Percentiles rank a stretch among this genome's conserved stretches.
phyloP scores from a whole-genome alignment of 2,113 vertebrate genomes.

The Stegastes partitus region DNA sequence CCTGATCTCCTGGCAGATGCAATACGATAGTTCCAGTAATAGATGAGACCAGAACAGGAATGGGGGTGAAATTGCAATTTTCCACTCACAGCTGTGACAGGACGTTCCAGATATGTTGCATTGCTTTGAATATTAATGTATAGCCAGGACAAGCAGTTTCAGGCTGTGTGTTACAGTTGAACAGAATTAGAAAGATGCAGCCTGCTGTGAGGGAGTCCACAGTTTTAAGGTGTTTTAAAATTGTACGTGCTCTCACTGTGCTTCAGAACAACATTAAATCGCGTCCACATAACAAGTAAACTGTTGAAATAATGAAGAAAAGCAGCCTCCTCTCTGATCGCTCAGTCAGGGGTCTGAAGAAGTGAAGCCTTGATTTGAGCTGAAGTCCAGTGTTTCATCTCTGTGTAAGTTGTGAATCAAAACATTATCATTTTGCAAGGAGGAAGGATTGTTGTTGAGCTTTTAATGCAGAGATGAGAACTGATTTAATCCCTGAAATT shows the following conservation, averaged over 20 bases:
- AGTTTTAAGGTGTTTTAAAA: conserved; percentile 27
- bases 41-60: conserved; percentile 32
- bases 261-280: conserved; percentile 35
- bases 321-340: conserved; percentile 7
- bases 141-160: conserved; percentile 16
- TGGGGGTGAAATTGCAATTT: conserved; percentile 22
- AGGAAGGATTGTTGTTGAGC: no score
- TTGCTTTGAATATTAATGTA: conserved; percentile 44
- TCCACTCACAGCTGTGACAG: conserved; percentile 13
- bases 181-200: conserved; percentile 18
- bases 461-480: no score
- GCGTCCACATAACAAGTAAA: neutral
- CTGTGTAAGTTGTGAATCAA: neutral
- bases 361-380: conserved; percentile 36
- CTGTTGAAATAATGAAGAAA: conserved; percentile 35
- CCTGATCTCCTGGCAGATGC: conserved; percentile 12
- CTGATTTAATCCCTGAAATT: no score
- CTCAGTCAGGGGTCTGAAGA: conserved; percentile 21
- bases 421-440: no score
- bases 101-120: conserved; percentile 19
- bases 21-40: conserved; percentile 1
- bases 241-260: conserved; percentile 29
- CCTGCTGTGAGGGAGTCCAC: neutral
- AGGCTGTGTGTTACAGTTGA: conserved; percentile 4
- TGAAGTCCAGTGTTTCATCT: conserved; percentile 5